Base-by-base conservation (phyloP, 1,140 invertebrate genomes). In the Drosophila pseudoananassae region DNA sequence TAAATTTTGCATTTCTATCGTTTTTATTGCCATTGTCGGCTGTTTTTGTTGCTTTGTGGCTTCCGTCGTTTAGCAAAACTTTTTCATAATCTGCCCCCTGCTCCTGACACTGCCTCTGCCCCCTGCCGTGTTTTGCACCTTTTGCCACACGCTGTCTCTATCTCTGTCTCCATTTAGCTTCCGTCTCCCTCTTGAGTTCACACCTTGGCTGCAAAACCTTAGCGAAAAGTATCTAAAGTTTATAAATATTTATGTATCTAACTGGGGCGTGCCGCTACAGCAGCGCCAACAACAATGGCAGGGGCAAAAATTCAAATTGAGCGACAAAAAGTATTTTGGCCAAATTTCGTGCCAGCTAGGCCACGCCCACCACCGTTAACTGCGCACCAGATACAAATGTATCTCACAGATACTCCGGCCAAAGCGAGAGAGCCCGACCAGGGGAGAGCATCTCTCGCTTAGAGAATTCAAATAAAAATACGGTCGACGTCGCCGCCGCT, bases 201-300 rank as follows among this genome's bases (percentile, higher is more conserved):
- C 81, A 85, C 82, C 81, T 85, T 87, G 82, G 65, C 79, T 27
- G 50, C 60, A 78, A 82, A 71, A 78, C 69, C 79, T 68, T 78
- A 71, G 75, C 74, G 73, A 69, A 87, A 82, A 87, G 83, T 88
- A 88, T 83, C 83, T 83, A 88, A 77, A 63, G 81, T 84, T 72
- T 78, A 88, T 79, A 88, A 90, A 90, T 90, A 90, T 90, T 90
- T 90, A 72, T 90, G 82, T 90, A 90, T 90, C 88, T 90, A 90
- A 90, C 87, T 90, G 88, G 88, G 88, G 88, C 88, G 88, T 90
- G 87, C 82, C 87, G 77, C 76, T 59, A 65, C 66, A 76, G 69
- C 65, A 83, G 54, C 57, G 70, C 58, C 25, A 64, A 46, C 57
- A 57, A n/a, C 59, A 52, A 47, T 43, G 55, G 17, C 63, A 68